Evolutionary conservation across 2,888 invertebrate genomes (phyloP), one percentile per base, ranked within the genome.

Genomic region (Aquatica leii): DNA sequence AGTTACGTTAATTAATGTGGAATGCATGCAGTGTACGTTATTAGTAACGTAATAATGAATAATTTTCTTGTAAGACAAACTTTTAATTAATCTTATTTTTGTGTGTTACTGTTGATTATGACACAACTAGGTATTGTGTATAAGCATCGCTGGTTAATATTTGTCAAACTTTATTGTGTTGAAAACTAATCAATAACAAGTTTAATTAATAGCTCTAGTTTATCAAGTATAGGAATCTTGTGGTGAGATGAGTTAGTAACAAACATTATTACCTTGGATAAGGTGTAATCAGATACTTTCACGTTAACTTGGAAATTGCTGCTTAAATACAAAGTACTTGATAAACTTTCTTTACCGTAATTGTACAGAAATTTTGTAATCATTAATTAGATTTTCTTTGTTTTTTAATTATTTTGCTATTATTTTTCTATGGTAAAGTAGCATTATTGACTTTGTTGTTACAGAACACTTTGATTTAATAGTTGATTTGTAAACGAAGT

Each of bases 291-390:
- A 46, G 18, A 46, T 18, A 46, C 18, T 46, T 46, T 46, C 18
- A 46, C 15, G 21, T 15, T 20, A 46, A 20, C 46, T 46, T 46
- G 1, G 46, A 18, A 18, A 46, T 46, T 46, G 18, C 46, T n/a
- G 20, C 18, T 46, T 46, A 46, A 46, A 11, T 46, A 46, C 46
- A 46, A 46, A 46, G 46, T 46, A 46, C 46, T 46, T 46, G 18
- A 46, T 46, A 18, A 4, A 18, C 9, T 46, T 46, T 4, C 46
- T 17, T 2, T 18, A 46, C 46, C n/a, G 46, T 46, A 46, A 46
- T 46, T 46, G 46, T 18, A 46, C 17, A 46, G 46, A 18, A 9
- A 46, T 15, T 46, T 46, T 46, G 18, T 9, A 20, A 46, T 20
- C 46, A 46, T 46, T 46, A 46, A 46, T 46, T 46, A 46, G 3